phyloP scores from a whole-genome alignment of 2,113 vertebrate species.

The Acinonyx jubatus region DNA sequence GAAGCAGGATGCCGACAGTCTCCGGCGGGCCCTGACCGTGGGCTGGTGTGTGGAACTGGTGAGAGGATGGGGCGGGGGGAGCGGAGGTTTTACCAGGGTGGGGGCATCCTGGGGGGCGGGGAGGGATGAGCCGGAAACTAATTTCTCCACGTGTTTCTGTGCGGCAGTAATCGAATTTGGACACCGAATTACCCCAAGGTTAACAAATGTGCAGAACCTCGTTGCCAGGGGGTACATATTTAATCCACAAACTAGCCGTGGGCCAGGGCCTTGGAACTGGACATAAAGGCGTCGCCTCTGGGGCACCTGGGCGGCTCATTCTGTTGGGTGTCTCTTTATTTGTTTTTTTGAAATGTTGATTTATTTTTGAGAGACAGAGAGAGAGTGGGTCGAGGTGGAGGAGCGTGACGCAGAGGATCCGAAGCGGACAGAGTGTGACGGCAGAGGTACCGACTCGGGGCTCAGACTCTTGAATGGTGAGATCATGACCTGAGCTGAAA shows the following conservation, averaged over 20 bases:
- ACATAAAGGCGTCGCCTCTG: neutral
- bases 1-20: constrained; percentile 81
- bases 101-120: neutral
- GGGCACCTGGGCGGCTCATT: no score
- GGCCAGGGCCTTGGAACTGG: neutral
- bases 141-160: neutral
- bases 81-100: no score
- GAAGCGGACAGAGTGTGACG: no score
- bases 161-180: neutral
- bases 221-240: neutral
- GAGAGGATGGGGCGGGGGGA: constrained; percentile 30
- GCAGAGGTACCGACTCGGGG: no score
- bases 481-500: no score
- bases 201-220: neutral
- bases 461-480: no score
- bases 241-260: neutral
- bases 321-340: no score
- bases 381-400: no score
- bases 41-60: constrained; percentile 98
- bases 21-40: constrained; percentile 89
- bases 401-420: no score
- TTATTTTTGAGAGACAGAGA: no score
- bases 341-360: no score
- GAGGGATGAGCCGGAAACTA: neutral
- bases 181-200: neutral